A percentile compares a stretch with the other conserved stretches of the same genome.
phyloP scores from a whole-genome alignment of 2,113 vertebrate genomes.

The Carassius auratus region DNA sequence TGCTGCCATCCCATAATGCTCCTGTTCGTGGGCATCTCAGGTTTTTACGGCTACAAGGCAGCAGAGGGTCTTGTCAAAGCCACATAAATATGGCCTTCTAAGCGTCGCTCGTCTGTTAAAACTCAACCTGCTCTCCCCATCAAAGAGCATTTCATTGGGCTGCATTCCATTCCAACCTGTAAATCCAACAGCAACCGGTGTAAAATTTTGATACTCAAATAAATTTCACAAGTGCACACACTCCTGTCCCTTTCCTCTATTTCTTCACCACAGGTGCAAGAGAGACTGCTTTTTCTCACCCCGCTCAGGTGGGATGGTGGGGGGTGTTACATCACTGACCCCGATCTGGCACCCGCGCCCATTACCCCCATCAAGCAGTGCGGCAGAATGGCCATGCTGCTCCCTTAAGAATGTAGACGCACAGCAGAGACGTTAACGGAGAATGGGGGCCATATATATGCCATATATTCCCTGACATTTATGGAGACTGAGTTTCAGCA shows the following conservation, averaged over 20 bases:
- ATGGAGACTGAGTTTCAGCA: constrained; percentile 59
- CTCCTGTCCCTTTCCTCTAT: constrained; percentile 6
- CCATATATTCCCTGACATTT: constrained; percentile 69
- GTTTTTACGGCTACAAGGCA: constrained; percentile 67
- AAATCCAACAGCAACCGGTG: constrained; percentile 72
- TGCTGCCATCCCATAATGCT: constrained; percentile 26
- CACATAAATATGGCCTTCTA: constrained; percentile 69
- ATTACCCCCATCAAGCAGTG: neutral
- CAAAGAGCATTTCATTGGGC: constrained; percentile 73
- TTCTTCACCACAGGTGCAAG: constrained; percentile 60
- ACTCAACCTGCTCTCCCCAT: constrained; percentile 66
- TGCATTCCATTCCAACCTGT: constrained; percentile 73
- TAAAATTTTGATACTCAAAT: constrained; percentile 74
- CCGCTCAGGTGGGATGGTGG: constrained; percentile 29
- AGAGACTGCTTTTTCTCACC: constrained; percentile 7
- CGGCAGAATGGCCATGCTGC: constrained; percentile 9
- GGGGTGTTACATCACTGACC: constrained; percentile 56
- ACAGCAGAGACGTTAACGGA: constrained; percentile 37
- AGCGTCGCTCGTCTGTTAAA: constrained; percentile 67
- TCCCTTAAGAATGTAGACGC: constrained; percentile 46
- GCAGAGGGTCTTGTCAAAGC: constrained; percentile 64
- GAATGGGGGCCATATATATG: constrained; percentile 62
- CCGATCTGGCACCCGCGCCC: constrained; percentile 45
- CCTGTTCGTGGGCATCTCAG: constrained; percentile 61
- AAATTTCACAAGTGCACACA: constrained; percentile 70